phyloP scores from a whole-genome alignment of 1,140 invertebrate genomes.

The Drosophila malerkotliana region DNA sequence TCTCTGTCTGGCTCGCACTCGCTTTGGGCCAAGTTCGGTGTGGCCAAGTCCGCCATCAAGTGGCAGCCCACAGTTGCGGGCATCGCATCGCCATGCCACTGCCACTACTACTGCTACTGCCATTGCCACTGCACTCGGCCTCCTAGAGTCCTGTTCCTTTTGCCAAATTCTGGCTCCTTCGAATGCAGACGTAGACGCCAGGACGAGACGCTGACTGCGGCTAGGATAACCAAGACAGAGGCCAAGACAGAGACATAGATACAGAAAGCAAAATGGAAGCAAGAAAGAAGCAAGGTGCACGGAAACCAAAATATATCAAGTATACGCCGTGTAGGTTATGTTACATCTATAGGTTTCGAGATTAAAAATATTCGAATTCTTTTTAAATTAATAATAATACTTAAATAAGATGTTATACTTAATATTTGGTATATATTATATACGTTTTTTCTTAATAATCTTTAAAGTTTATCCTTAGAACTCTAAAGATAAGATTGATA shows the following conservation, averaged over 20 bases:
- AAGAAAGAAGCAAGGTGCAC: not conserved
- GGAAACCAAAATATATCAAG: not conserved
- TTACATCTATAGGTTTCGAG: not conserved
- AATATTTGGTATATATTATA: too few relatives aligned
- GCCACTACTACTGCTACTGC: not conserved
- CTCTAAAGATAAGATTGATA: too few relatives aligned
- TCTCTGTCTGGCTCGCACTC: slow-evolving; percentile 4
- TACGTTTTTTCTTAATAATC: too few relatives aligned
- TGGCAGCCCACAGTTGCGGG: slow-evolving; percentile 78
- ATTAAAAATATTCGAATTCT: too few relatives aligned
- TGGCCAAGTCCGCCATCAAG: slow-evolving; percentile 70
- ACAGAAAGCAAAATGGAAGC: not conserved
- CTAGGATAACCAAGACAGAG: not conserved
- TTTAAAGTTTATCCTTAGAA: too few relatives aligned
- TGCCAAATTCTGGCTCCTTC: not conserved
- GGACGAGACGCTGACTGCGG: slow-evolving; percentile 14
- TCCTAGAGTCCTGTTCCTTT: slow-evolving; percentile 12
- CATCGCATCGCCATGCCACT: slow-evolving; percentile 9
- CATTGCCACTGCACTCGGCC: slow-evolving; percentile 5
- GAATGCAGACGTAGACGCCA: slow-evolving; percentile 6
- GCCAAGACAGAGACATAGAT: not conserved
- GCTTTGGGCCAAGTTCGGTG: slow-evolving; percentile 34
- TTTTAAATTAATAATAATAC: too few relatives aligned
- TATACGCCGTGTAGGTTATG: not conserved
- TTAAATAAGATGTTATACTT: too few relatives aligned